These are phyloP conservation scores for Neoniphon sammara DNA, from an alignment of 2,797 vertebrate genomes.

Conservation along the genomic window DNA sequence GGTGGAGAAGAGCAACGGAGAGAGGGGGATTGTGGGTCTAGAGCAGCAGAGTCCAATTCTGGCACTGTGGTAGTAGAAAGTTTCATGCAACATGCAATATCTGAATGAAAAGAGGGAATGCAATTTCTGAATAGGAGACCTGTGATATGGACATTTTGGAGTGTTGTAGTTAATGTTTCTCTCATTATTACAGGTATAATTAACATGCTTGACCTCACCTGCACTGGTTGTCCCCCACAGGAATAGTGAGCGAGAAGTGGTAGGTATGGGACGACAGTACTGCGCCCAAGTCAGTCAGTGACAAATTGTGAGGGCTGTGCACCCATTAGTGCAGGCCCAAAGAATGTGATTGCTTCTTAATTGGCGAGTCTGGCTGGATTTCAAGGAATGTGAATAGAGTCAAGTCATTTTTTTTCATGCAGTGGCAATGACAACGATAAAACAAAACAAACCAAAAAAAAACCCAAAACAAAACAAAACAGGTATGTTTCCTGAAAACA, in stretches of 20 bases:
- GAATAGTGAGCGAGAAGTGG: conserved; percentile 23
- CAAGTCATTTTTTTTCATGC: conserved; percentile 30
- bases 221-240: background rate
- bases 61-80: conserved; percentile 18
- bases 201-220: conserved; percentile 36
- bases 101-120: conserved; percentile 2
- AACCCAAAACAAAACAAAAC: conserved; percentile 13
- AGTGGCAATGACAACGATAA: conserved; percentile 20
- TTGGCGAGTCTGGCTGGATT: conserved; percentile 36
- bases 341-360: conserved; percentile 56
- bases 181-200: conserved; percentile 51
- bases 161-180: conserved; percentile 27
- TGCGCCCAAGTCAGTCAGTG: conserved; percentile 11
- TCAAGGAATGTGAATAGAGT: conserved; percentile 51
- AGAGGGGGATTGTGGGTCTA: conserved; percentile 11
- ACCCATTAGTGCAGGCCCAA: conserved; percentile 33
- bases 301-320: conserved; percentile 41
- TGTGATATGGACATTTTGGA: conserved; percentile 29
- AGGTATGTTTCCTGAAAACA: too few relatives aligned
- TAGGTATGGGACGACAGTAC: background rate
- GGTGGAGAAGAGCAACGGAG: conserved; percentile 1
- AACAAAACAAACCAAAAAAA: background rate
- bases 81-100: conserved; percentile 18
- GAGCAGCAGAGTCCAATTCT: conserved; percentile 24
- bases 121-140: background rate